Evolutionary conservation across 2,888 invertebrate genomes (phyloP), one percentile per base, ranked within the genome.

Genomic region (Eupithecia dodoneata): DNA sequence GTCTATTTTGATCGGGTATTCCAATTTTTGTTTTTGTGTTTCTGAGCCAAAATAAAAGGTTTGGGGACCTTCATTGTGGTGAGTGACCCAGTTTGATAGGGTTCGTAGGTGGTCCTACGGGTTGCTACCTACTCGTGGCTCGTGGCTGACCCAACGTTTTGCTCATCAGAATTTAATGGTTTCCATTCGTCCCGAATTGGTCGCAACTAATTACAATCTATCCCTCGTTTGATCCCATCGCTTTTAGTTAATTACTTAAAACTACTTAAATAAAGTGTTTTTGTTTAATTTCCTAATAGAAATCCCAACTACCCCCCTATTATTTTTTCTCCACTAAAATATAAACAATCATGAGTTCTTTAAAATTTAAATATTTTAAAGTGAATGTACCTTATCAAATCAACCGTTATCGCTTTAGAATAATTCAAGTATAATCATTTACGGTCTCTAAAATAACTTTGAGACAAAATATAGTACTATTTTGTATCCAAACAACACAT

Each of bases 181-280:
- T 63, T 86, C 82, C 83, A 83, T 84, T 86, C 83, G 85, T 85
- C 85, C 85, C 83, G 81, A 82, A 82, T 83, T 84, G 79, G 80
- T 85, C 84, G 85, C 86, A 86, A 89, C 90, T 90, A 90, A 91
- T 91, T 90, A 88, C 81, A 87, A 89, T 87, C 86, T 87, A 87
- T 88, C 85, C 84, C 85, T 83, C 82, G 84, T 84, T 84, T 80
- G 73, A 77, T 81, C 71, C 72, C 65, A 77, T 82, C 73, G 77
- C 78, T 80, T 83, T 79, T 83, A 81, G 76, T 78, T 81, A 76
- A 79, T 79, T 77, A 63, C 12, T 10, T 10, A 63, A 63, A 63
- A 30, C 30, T 63, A 63, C 59, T 63, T 63, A 42, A 42, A 66
- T 42, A 12, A 66, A 42, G 42, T 30, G 63, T 15, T 66, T 66